A percentile compares a stretch with the other conserved stretches of the same genome.
phyloP scores from a whole-genome alignment of 2,888 invertebrate species.

The Limnephilus lunatus region DNA sequence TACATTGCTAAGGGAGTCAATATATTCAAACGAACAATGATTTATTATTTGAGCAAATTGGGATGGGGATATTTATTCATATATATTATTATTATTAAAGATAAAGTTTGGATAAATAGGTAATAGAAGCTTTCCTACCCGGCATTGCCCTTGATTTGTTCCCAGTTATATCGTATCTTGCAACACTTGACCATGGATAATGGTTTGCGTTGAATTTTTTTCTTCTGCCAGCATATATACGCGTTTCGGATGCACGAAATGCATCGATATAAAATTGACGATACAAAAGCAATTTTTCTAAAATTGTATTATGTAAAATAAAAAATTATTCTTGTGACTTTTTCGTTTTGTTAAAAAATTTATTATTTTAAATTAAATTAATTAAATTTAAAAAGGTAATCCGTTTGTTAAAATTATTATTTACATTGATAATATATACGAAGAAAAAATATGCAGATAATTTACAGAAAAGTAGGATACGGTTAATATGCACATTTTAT shows the following conservation, averaged over 20 bases:
- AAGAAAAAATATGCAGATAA: too few species aligned
- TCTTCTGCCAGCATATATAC: too few species aligned
- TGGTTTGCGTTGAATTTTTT: too few species aligned
- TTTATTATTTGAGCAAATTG: background rate
- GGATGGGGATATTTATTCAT: background rate
- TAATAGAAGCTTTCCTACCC: background rate
- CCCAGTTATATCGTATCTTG: background rate
- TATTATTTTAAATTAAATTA: background rate
- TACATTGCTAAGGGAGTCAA: background rate
- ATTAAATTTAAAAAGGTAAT: background rate
- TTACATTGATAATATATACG: background rate
- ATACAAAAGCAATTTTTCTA: background rate
- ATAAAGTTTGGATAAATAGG: background rate
- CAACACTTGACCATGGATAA: background rate
- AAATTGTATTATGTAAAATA: background rate
- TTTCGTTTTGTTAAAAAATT: too few species aligned
- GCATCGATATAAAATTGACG: too few species aligned
- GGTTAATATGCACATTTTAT: too few species aligned
- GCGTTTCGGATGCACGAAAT: too few species aligned
- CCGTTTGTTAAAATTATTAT: background rate
- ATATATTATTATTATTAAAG: background rate
- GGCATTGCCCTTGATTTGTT: background rate
- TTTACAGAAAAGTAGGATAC: too few species aligned
- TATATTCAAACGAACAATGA: background rate
- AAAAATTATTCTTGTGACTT: background rate